These are phyloP conservation scores for Rhadina sibilatrix DNA, from an alignment of 2,113 vertebrate genomes.

Conservation along the genomic window DNA sequence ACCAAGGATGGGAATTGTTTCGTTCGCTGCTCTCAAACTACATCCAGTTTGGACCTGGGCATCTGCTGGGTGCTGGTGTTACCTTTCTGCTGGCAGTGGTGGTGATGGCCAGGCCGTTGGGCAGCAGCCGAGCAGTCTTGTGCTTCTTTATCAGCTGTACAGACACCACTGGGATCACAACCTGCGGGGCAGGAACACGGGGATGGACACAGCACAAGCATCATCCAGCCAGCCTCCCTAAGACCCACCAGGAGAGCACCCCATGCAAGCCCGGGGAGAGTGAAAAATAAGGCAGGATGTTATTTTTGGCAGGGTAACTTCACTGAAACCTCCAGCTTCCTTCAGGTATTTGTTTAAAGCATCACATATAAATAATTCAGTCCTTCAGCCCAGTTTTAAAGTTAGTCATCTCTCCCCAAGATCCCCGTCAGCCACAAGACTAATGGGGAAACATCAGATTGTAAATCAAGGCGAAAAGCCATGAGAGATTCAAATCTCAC, in stretches of 20 bases:
- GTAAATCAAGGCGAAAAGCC: neutral
- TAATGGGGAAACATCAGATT: neutral
- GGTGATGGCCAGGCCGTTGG: slow-evolving; percentile 93
- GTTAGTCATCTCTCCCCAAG: neutral
- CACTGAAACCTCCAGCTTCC: neutral
- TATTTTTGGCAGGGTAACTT: neutral
- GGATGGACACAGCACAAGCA: neutral
- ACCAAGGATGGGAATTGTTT: rapidly evolving
- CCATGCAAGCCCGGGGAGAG: neutral
- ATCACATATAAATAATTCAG: slow-evolving; percentile 32
- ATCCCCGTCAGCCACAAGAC: neutral
- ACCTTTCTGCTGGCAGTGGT: slow-evolving; percentile 92
- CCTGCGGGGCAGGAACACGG: slow-evolving; percentile 65
- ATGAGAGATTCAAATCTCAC: neutral
- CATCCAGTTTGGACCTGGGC: neutral
- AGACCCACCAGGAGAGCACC: neutral
- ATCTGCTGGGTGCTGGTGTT: neutral
- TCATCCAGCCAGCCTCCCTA: too few relatives aligned
- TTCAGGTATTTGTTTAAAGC: slow-evolving; percentile 4
- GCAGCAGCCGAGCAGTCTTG: slow-evolving; percentile 90
- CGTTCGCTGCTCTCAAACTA: rapidly evolving
- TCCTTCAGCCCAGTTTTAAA: slow-evolving; percentile 22
- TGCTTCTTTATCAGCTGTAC: slow-evolving; percentile 94
- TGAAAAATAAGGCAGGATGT: neutral
- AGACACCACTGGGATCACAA: slow-evolving; percentile 87